Percentiles rank a stretch among this genome's conserved stretches.
Evolutionary conservation across 2,113 vertebrate genomes (phyloP).

Genomic region (Emydocephalus ijimae): DNA sequence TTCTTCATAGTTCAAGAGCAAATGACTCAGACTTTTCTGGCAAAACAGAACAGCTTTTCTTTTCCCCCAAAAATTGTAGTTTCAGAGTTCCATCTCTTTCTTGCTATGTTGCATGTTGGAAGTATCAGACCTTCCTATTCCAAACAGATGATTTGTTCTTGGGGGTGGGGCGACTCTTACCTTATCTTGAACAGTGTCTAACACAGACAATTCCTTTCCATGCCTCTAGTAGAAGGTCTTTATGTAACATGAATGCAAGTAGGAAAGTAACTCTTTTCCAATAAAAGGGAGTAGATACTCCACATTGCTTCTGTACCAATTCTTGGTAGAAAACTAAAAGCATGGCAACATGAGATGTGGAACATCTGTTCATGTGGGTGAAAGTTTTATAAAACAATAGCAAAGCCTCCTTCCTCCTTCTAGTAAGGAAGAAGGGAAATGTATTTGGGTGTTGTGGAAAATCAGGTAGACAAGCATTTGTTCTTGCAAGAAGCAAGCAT

Average conservation of each 20-base stretch:
- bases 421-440: background rate
- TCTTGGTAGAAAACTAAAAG: constrained; percentile 20
- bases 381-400: constrained; percentile 29
- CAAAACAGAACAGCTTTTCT: constrained; percentile 2
- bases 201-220: background rate
- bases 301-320: background rate
- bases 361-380: constrained; percentile 32
- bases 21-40: background rate
- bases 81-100: background rate
- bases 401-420: background rate
- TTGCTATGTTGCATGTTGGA: background rate
- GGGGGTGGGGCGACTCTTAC: background rate
- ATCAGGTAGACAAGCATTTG: constrained; percentile 17
- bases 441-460: background rate
- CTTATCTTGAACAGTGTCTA: background rate
- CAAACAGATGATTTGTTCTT: background rate
- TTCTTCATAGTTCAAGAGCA: background rate
- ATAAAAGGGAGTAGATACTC: background rate
- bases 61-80: background rate
- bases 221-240: background rate
- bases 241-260: background rate
- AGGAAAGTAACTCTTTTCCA: background rate
- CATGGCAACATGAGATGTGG: background rate
- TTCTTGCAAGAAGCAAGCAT: constrained; percentile 2
- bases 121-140: too few species aligned